Evolutionary conservation across 2,888 invertebrate species (phyloP), one percentile per base, ranked within the genome.

Genomic region (Calameuta filiformis): DNA sequence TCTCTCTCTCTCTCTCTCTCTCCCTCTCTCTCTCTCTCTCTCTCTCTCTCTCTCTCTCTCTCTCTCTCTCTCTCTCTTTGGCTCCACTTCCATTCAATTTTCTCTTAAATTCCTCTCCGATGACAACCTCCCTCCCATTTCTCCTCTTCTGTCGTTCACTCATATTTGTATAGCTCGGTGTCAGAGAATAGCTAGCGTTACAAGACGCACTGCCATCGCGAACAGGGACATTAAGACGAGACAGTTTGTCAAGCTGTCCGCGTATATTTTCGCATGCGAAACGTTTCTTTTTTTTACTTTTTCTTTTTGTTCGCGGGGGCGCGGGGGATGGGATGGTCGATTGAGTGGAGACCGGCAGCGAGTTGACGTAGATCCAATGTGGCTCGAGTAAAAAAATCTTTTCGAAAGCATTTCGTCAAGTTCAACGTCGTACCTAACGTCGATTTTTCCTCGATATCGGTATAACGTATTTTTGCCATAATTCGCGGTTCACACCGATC

Each of bases 111-210:
- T 56, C 56, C 9, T 56, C 23, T 56, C 23, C 9, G 23, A 56
- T 56, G 23, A 56, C 56, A 15, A 56, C 23, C 56, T 56, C 56
- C 56, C 6, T 56, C 23, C 23, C 56, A 23, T 56, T 56, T 2
- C 56, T 75, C 77, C 73, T 76, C 77, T 35, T 69, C 69, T 80
- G 37, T 85, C 84, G 81, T 79, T 83, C 74, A 40, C 68, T 75
- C 79, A 76, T 79, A 82, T 82, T 83, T 82, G 85, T 86, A 86
- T 89, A 89, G 87, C 87, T 88, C 87, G 85, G 82, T 85, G 85
- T 88, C 79, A 23, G 86, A 86, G 88, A 88, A 33, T 87, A 86
- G 87, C 85, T 84, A 81, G 79, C 75, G 71, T 78, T 78, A 12
- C 12, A 30, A 79, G 35, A 77, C 68, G 80, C 82, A 80, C 83